Evolutionary conservation across 1,140 invertebrate species (phyloP), one percentile per base, ranked within the genome.

Genomic region (Orussus abietinus): DNA sequence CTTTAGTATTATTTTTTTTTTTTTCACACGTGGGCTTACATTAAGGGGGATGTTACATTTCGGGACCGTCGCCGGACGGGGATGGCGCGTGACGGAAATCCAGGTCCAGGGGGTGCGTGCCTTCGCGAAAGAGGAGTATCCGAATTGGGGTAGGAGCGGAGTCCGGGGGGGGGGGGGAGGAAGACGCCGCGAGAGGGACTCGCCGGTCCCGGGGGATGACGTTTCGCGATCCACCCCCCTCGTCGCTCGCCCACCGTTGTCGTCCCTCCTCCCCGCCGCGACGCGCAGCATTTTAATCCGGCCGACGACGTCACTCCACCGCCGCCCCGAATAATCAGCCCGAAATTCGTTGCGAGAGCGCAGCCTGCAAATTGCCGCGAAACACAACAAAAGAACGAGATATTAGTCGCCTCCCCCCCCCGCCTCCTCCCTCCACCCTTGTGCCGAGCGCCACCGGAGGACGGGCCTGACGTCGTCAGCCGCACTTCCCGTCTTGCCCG

Each of bases 311-410:
- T 69, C 62, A 62, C 50, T 66, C 59, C 40, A 33, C 35, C 35
- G 37, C 53, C 49, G 47, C 50, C 45, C 51, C 56, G 59, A 69
- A 72, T 67, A 72, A 69, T 72, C 59, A 67, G 59, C 53, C 63
- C 58, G 59, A 69, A 67, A 69, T 69, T 69, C 45, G 65, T 63
- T 60, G 56, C 53, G 51, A 63, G 47, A 42, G 51, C 48, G 43
- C 31, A 32, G 38, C 53, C 45, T 39, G 48, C 55, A 56, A 57
- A 62, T 67, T 62, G 57, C 51, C 50, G 57, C 53, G 51, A 56
- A 65, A 57, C 63, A 57, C 55, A 69, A 71, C 66, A 68, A 69
- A 67, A 62, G 62, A 64, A 64, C 47, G 51, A 58, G 49, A 62
- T 64, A 64, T 66, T 69, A 69, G 60, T 63, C 53, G 58, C 45